A percentile compares a stretch with the other conserved stretches of the same genome.
Evolutionary conservation across 2,113 vertebrate species (phyloP).

Genomic region (Ellobius talpinus): DNA sequence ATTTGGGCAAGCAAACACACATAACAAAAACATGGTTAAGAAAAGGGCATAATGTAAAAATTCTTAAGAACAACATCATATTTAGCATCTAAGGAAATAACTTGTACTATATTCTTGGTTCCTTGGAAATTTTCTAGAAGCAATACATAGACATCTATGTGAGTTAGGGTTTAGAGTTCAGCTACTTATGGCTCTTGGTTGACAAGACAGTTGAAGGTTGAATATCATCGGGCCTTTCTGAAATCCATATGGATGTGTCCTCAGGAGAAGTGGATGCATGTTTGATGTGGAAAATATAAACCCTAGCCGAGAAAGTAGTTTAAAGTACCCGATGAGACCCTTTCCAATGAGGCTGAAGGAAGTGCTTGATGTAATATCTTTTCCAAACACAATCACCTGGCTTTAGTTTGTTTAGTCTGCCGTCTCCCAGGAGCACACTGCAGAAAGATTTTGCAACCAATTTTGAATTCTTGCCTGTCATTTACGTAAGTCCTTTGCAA

Average conservation of each 20-base stretch:
- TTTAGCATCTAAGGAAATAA: neutral
- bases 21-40: neutral
- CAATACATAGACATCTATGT: neutral
- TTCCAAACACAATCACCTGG: neutral
- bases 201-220: neutral
- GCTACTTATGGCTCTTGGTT: neutral
- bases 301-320: neutral
- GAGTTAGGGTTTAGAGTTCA: neutral
- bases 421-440: neutral
- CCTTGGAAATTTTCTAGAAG: neutral
- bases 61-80: neutral
- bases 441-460: neutral
- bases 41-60: neutral
- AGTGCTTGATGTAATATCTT: neutral
- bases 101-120: neutral
- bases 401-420: neutral
- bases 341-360: neutral
- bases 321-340: neutral
- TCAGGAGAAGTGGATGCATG: neutral
- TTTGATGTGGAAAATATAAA: neutral
- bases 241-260: neutral
- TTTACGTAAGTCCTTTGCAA: neutral
- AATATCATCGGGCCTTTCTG: too few species aligned
- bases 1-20: neutral
- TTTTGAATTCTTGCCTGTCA: neutral